These are phyloP conservation scores for Camponotus floridanus DNA, from an alignment of 1,140 invertebrate genomes.

Conservation along the genomic window DNA sequence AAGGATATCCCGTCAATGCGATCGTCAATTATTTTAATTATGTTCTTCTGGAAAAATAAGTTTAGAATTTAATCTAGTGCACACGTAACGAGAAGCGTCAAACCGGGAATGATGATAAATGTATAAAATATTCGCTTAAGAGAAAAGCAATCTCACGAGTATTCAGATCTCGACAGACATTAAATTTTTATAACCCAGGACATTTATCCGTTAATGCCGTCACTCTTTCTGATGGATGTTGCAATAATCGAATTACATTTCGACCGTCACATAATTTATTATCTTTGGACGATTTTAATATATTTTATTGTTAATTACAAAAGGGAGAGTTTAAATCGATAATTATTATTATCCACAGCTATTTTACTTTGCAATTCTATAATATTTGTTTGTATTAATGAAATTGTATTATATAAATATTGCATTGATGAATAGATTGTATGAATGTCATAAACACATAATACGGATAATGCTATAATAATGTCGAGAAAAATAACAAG, in stretches of 20 bases:
- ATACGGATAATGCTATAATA: neutral
- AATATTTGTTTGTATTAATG: constrained; percentile 34
- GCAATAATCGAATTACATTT: constrained; percentile 47
- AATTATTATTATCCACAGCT: constrained; percentile 6
- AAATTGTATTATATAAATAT: constrained; percentile 26
- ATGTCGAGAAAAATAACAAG: neutral
- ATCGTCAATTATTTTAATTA: constrained; percentile 38
- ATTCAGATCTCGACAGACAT: constrained; percentile 58
- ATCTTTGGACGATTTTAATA: constrained; percentile 28
- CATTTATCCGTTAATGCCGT: constrained; percentile 57
- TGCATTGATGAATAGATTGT: constrained; percentile 34
- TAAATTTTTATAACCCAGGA: constrained; percentile 60
- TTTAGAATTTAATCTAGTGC: constrained; percentile 53
- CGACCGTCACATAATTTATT: constrained; percentile 45
- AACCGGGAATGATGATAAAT: constrained; percentile 60
- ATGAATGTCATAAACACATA: constrained; percentile 2
- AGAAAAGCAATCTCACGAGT: constrained; percentile 63
- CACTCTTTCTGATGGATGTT: constrained; percentile 37
- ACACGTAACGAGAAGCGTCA: constrained; percentile 28
- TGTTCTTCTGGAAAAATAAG: constrained; percentile 23
- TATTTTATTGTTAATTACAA: constrained; percentile 34
- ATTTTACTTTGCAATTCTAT: constrained; percentile 21
- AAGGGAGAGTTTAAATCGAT: constrained; percentile 26
- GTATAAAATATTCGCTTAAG: constrained; percentile 58
- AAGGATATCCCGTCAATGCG: constrained; percentile 1